A percentile compares a stretch with the other conserved stretches of the same genome.
These are phyloP conservation scores for Solenopsis invicta DNA, from an alignment of 1,140 invertebrate species.

Conservation along the genomic window DNA sequence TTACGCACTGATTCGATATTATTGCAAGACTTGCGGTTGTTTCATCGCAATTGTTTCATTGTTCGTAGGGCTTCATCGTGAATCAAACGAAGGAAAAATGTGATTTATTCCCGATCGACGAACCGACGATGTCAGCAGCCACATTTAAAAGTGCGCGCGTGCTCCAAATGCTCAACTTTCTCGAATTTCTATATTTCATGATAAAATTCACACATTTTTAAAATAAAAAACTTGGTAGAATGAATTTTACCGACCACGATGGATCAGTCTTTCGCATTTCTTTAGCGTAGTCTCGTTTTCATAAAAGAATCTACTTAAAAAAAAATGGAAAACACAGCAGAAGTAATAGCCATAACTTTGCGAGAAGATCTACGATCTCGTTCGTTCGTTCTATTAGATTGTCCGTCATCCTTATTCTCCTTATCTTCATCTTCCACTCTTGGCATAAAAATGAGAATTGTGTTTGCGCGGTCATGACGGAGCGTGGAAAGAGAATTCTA, in stretches of 20 bases:
- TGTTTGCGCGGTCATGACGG: slow-evolving; percentile 45
- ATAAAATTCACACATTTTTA: slow-evolving; percentile 8
- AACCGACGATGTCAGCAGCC: background rate
- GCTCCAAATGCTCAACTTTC: background rate
- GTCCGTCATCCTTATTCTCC: slow-evolving; percentile 47
- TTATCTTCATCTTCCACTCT: slow-evolving; percentile 56
- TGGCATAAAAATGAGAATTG: slow-evolving; percentile 61
- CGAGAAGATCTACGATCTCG: slow-evolving; percentile 3
- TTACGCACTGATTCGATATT: background rate
- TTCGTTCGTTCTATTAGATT: slow-evolving; percentile 45
- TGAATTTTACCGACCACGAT: background rate
- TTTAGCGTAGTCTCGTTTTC: background rate
- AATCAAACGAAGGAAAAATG: background rate
- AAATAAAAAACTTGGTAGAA: slow-evolving; percentile 20
- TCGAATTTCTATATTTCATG: background rate
- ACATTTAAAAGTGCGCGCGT: background rate
- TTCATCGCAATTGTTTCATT: background rate
- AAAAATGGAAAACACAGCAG: slow-evolving; percentile 11
- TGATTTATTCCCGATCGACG: slow-evolving; percentile 9
- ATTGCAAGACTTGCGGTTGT: background rate
- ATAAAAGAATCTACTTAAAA: slow-evolving; percentile 17
- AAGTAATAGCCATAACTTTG: slow-evolving; percentile 42
- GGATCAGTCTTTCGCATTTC: background rate
- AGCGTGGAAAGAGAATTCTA: background rate
- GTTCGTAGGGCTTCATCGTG: background rate